Evolutionary conservation across 2,888 invertebrate species (phyloP), one percentile per base, ranked within the genome.

Genomic region (Hypomecis atomaria): DNA sequence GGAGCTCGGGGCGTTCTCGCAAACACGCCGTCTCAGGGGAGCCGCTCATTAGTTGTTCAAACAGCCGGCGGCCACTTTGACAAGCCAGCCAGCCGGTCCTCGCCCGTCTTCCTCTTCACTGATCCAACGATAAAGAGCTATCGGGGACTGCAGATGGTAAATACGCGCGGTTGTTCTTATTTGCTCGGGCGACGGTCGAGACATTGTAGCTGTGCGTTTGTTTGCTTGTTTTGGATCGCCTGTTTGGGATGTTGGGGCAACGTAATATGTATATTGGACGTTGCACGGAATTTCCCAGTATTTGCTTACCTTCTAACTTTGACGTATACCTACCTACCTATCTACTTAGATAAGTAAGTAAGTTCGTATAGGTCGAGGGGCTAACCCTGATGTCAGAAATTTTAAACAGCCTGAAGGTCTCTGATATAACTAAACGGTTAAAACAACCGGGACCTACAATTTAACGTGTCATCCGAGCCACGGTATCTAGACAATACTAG

Each of bases 11-110:
- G 84, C 85, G 85, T 83, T 85, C 85, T 81, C 78, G 88, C 87
- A 90, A 91, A 92, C 90, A 91, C 79, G 72, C 70, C 83, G 87
- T 90, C 92, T 92, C 91, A 82, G 78, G 92, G 91, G 91, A 87
- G 76, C 86, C 89, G 86, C 91, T 92, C 92, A 92, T 92, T 92
- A 92, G 88, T 92, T 88, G 92, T 87, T 84, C 92, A 92, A 92
- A 92, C 88, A 92, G 85, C 89, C 86, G 85, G 87, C 89, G 88
- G 89, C 90, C 89, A 90, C 92, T 92, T 91, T 91, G 92, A 92
- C 90, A 90, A 83, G 82, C 78, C 78, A 76, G 75, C 77, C 79
- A 75, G 77, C 74, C 81, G 81, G 81, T 71, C 72, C 76, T 79
- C 72, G 77, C 75, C 80, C 83, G 77, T 86, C 87, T 89, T 89